Conservation (phyloP, 1,140 invertebrate genomes). For the Drosophila guanche region DNA sequence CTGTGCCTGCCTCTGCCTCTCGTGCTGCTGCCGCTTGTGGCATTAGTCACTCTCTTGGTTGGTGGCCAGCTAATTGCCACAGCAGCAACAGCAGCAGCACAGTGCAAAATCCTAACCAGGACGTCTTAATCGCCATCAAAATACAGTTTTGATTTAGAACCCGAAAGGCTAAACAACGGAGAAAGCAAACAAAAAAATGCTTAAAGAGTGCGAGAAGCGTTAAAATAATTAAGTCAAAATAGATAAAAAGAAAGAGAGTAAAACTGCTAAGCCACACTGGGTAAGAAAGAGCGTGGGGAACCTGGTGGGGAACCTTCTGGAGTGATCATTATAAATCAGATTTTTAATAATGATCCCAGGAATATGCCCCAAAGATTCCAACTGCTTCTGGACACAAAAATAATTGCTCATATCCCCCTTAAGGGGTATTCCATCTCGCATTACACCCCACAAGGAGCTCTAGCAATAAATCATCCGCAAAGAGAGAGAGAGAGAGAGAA, state of each 20-base stretch:
- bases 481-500: conserved; percentile 10
- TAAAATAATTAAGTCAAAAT: conserved; percentile 62
- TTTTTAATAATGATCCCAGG: too few relatives aligned
- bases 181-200: conserved; percentile 6
- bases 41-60: conserved; percentile 60
- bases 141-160: conserved; percentile 76
- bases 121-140: conserved; percentile 71
- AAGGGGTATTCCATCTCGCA: conserved; percentile 7
- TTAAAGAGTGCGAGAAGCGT: conserved; percentile 43
- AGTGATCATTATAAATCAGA: too few relatives aligned
- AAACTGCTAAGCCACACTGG: too few relatives aligned
- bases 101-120: conserved; percentile 47
- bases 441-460: conserved; percentile 47
- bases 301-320: too few relatives aligned
- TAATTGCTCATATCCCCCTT: too few relatives aligned
- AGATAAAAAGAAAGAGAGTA: conserved; percentile 15
- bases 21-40: conserved; percentile 16
- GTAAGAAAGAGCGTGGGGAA: too few relatives aligned
- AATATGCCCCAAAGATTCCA: too few relatives aligned
- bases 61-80: conserved; percentile 57
- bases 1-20: neutral
- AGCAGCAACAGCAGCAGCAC: conserved; percentile 11
- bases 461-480: conserved; percentile 59
- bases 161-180: neutral
- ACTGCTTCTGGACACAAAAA: too few relatives aligned